Percentiles rank a stretch among this genome's conserved stretches.
These are phyloP conservation scores for Bufotes viridis DNA, from an alignment of 2,797 vertebrate species.

Conservation along the genomic window DNA sequence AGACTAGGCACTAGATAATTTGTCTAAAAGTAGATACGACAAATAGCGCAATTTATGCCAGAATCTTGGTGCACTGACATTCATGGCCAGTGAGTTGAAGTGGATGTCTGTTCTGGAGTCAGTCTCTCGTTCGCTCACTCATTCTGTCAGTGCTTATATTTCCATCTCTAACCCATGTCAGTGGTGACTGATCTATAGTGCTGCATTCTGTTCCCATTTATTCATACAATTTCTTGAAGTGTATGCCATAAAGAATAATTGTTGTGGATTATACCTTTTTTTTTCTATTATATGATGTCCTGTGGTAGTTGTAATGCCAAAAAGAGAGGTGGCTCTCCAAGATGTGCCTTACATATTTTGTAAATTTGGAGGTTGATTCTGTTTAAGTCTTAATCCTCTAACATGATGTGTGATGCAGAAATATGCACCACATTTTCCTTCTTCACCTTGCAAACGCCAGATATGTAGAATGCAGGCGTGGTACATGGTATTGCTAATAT, in stretches of 20 bases:
- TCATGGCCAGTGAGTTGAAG: neutral
- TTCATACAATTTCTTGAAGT: neutral
- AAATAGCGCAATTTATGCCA: too few species aligned
- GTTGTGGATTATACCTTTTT: neutral
- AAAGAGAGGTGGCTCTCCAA: conserved; percentile 60
- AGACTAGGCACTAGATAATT: too few species aligned
- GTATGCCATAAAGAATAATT: conserved; percentile 13
- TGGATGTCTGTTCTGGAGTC: neutral
- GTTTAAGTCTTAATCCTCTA: conserved; percentile 19
- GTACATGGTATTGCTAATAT: conserved; percentile 3
- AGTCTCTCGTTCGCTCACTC: neutral
- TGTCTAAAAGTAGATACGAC: too few species aligned
- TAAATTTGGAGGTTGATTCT: conserved; percentile 71
- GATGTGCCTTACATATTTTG: conserved; percentile 78
- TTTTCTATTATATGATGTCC: neutral
- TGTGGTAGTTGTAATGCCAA: conserved; percentile 56
- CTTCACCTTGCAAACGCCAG: neutral
- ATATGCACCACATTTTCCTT: neutral
- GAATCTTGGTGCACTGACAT: too few species aligned
- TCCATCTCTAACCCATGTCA: neutral
- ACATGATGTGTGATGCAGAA: neutral
- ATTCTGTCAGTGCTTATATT: too few species aligned
- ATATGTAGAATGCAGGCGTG: neutral
- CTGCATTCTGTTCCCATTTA: neutral
- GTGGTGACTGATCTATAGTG: neutral